Evolutionary conservation across 2,797 vertebrate species (phyloP).

Genomic region (Hozukius guyotensis): DNA sequence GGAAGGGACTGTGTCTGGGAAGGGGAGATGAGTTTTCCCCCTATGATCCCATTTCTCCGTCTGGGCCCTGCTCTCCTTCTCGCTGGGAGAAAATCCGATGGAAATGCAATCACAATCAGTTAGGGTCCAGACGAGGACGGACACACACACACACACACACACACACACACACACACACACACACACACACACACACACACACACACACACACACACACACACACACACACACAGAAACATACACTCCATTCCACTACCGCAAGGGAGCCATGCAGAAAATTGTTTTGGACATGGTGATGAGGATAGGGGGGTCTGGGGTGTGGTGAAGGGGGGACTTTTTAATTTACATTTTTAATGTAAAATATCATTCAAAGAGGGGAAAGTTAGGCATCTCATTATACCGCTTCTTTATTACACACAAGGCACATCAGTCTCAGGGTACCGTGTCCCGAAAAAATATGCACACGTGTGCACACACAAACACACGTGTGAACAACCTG

Average conservation of each 20-base stretch:
- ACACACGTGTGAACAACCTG: constrained; percentile 58
- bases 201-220: constrained; percentile 7
- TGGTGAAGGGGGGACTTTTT: constrained; percentile 72
- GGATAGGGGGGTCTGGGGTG: constrained; percentile 55
- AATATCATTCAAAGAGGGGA: constrained; percentile 81
- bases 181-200: constrained; percentile 7
- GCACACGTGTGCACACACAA: constrained; percentile 37
- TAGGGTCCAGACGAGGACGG: constrained; percentile 71
- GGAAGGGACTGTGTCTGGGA: constrained; percentile 67
- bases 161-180: not conserved
- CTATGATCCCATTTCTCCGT: constrained; percentile 74
- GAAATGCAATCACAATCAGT: constrained; percentile 84
- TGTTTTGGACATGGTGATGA: constrained; percentile 84
- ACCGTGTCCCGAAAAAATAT: constrained; percentile 56
- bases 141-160: constrained; percentile 19
- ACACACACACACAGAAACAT: constrained; percentile 14
- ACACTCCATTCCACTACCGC: constrained; percentile 52
- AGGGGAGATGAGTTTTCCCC: constrained; percentile 76
- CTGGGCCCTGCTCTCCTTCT: constrained; percentile 63
- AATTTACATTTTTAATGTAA: constrained; percentile 87
- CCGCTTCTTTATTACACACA: constrained; percentile 76
- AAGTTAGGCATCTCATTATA: constrained; percentile 84
- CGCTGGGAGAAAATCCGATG: constrained; percentile 73
- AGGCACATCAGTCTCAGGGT: constrained; percentile 72
- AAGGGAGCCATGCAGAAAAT: constrained; percentile 86